A percentile compares a stretch with the other conserved stretches of the same genome.
Conservation (phyloP, 1,140 invertebrate genomes). For the Berghia stephanieae region DNA sequence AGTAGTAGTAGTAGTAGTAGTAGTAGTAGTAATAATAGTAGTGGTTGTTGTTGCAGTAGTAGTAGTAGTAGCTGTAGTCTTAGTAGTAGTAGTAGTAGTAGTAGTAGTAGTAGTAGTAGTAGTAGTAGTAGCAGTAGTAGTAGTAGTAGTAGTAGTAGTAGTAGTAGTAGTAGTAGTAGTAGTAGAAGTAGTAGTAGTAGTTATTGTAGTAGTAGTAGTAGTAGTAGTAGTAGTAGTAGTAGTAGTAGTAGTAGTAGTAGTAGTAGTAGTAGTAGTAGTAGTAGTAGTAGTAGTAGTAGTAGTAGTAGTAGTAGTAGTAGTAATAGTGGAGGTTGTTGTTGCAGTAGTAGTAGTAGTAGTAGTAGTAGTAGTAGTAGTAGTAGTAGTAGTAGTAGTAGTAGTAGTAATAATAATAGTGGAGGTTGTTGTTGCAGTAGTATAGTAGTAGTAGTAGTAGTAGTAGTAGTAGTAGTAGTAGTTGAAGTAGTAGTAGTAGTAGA, state of each 20-base stretch:
- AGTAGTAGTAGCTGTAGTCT: too few species aligned
- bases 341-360: neutral
- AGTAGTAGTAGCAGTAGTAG: slow-evolving; percentile 6
- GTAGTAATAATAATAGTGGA: neutral
- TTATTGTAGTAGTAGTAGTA: slow-evolving; percentile 8
- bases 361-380: slow-evolving; percentile 2
- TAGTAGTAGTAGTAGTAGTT: slow-evolving; percentile 3
- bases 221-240: slow-evolving; percentile 7
- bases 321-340: too few species aligned
- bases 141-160: slow-evolving; percentile 8
- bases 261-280: neutral
- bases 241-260: too few species aligned
- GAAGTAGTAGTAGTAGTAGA: neutral
- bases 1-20: slow-evolving; percentile 7
- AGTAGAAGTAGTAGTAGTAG: slow-evolving; percentile 1
- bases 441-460: neutral
- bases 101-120: slow-evolving; percentile 7
- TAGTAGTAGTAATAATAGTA: slow-evolving; percentile 3
- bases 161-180: slow-evolving; percentile 7
- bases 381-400: slow-evolving; percentile 6
- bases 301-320: neutral
- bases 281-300: neutral
- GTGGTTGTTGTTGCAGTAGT: too few species aligned
- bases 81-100: too few species aligned
- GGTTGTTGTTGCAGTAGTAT: slow-evolving; percentile 1